Conservation (phyloP, 1,140 invertebrate species). For the Aleiodes sp. region DNA sequence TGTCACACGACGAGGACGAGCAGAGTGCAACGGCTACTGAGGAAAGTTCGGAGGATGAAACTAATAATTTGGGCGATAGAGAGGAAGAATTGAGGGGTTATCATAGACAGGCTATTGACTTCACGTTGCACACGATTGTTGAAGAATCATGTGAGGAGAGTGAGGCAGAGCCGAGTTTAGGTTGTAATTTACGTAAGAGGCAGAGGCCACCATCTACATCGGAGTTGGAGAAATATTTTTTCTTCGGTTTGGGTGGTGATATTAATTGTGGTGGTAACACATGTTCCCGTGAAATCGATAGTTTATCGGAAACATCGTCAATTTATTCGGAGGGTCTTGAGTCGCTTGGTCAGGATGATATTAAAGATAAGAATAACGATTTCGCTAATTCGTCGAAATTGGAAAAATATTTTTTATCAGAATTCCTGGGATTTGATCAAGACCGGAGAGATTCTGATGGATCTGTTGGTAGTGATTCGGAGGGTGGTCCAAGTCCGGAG, state of each 20-base stretch:
- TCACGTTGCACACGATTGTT: conserved; percentile 91
- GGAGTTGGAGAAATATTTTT: conserved; percentile 91
- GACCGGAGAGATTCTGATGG: conserved; percentile 80
- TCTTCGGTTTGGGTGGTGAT: conserved; percentile 84
- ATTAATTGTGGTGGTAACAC: neutral
- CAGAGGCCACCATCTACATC: conserved; percentile 76
- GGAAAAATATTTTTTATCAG: conserved; percentile 90
- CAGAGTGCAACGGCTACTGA: conserved; percentile 63
- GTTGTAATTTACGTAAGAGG: conserved; percentile 65
- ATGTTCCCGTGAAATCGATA: conserved; percentile 70
- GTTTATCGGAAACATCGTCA: conserved; percentile 86
- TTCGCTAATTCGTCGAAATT: conserved; percentile 80
- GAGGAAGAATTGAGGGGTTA: conserved; percentile 85
- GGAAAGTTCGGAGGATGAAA: conserved; percentile 69
- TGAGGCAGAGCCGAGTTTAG: conserved; percentile 73
- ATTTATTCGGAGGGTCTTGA: conserved; percentile 85
- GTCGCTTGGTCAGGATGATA: conserved; percentile 68
- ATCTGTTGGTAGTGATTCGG: conserved; percentile 84
- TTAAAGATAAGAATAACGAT: conserved; percentile 70
- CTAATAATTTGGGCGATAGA: conserved; percentile 67
- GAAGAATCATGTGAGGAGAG: conserved; percentile 95
- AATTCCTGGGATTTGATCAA: conserved; percentile 82
- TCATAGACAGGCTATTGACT: conserved; percentile 83
- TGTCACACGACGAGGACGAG: conserved; percentile 79
- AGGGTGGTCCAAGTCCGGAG: conserved; percentile 85